Evolutionary conservation across 2,797 vertebrate species (phyloP), one percentile per base, ranked within the genome.

Genomic region (Brotula barbata): DNA sequence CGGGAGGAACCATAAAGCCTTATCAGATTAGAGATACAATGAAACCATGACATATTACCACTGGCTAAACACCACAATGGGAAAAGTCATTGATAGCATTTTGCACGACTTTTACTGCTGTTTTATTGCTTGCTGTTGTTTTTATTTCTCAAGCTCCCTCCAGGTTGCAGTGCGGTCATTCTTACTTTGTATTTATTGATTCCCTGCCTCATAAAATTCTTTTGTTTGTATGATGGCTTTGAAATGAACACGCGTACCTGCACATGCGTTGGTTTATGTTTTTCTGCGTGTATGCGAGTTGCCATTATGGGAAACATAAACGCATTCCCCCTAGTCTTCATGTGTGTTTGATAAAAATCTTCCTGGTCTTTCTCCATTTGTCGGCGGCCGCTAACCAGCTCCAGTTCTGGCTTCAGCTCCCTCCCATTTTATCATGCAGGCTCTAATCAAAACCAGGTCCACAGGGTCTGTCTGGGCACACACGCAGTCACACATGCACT

Each of bases 301-400:
- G 70, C 72, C 72, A 82, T 81, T 70, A 73, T 68, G 81, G 77
- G 79, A 78, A 88, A 78, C 69, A 80, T 83, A 86, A 83, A 85
- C 83, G 82, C 73, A 82, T 68, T 65, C 68, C 60, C 64, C 60
- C 65, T 69, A 68, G 65, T 4, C 28, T 61, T 77, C 84, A 87
- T 86, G 80, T 87, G 88, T 48, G 77, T 87, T 87, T 86, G 85
- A 90, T 89, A 84, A 90, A 89, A 88, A 85, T 84, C 83, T 84
- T 86, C 76, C 88, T 83, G 71, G 78, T 88, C 83, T 77, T 76
- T 82, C 73, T 78, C 71, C 71, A 81, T 85, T 87, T 80, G 81
- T 86, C 81, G 71, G 78, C 84, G 81, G 81, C 76, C 64, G 11
- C 81, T 89, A 89, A 91, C 84, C 81, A 89, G 80, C 81, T 83